phyloP scores from a whole-genome alignment of 2,113 vertebrate species.

The Synodontis membranacea region DNA sequence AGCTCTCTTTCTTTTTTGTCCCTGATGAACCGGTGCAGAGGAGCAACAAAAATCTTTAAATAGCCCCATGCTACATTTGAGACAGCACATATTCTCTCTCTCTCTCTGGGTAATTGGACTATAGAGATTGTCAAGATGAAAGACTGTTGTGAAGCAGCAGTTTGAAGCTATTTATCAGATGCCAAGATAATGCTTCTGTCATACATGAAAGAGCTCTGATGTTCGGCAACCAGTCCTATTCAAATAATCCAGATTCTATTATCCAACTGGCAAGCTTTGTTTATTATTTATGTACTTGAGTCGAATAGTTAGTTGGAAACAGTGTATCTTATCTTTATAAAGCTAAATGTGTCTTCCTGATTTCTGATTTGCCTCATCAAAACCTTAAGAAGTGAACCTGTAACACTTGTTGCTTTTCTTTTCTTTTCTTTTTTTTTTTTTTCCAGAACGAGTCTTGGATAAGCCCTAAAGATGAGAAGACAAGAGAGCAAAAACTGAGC shows the following conservation, averaged over 20 bases:
- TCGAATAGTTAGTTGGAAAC: not conserved
- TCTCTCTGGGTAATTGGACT: slow-evolving; percentile 19
- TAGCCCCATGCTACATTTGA: slow-evolving; percentile 33
- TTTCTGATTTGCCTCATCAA: not conserved
- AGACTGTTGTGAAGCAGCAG: slow-evolving; percentile 38
- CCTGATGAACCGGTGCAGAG: slow-evolving; percentile 8
- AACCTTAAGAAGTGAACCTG: not conserved
- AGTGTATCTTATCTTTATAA: not conserved
- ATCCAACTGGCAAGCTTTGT: not conserved
- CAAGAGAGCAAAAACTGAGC: not conserved
- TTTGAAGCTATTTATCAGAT: slow-evolving; percentile 33
- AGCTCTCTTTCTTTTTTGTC: slow-evolving; percentile 11
- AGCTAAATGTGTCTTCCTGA: not conserved
- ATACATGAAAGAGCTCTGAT: slow-evolving; percentile 42
- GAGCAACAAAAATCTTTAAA: slow-evolving; percentile 36
- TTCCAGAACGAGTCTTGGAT: not conserved
- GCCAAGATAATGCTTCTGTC: slow-evolving; percentile 31
- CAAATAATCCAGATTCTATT: slow-evolving; percentile 7
- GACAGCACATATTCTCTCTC: slow-evolving; percentile 15
- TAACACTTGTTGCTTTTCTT: not conserved
- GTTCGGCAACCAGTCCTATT: not conserved
- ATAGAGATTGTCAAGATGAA: slow-evolving; percentile 34
- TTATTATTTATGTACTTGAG: not conserved
- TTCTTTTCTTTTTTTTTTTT: no score
- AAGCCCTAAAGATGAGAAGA: not conserved